Evolutionary conservation across 2,797 vertebrate genomes (phyloP).

Genomic region (Rhinichthys osculus): DNA sequence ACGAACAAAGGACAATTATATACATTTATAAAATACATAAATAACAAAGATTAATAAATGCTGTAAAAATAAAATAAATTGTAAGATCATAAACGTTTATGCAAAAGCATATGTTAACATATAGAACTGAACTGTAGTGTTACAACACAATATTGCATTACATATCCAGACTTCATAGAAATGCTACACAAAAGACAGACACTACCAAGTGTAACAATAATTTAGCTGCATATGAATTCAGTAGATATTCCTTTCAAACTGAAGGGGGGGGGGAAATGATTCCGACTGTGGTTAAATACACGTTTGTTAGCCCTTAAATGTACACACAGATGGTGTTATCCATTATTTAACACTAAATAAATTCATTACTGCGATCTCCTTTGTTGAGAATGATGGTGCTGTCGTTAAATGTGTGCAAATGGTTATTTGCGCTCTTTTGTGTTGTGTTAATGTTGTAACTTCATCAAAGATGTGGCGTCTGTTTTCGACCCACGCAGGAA

Average conservation of each 20-base stretch:
- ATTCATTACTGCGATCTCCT: neutral
- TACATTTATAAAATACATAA: neutral
- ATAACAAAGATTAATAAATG: conserved; percentile 17
- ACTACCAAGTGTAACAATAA: neutral
- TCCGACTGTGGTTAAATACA: conserved; percentile 14
- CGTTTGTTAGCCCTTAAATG: conserved; percentile 49
- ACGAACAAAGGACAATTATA: neutral
- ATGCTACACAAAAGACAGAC: conserved; percentile 8
- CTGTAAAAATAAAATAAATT: neutral
- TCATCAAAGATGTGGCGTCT: conserved; percentile 5
- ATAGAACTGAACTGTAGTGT: neutral
- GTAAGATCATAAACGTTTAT: neutral
- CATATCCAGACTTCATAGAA: conserved; percentile 23
- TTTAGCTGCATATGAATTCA: conserved; percentile 11
- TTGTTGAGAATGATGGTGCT: neutral
- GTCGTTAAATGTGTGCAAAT: neutral
- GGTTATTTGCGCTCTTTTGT: neutral
- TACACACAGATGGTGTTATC: conserved; percentile 4
- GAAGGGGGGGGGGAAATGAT: neutral
- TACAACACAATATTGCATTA: neutral
- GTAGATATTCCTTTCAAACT: neutral
- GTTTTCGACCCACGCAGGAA: conserved; percentile 76
- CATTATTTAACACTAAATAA: conserved; percentile 7
- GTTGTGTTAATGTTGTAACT: neutral
- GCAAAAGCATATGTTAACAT: neutral